Evolutionary conservation across 1,140 invertebrate species (phyloP).

Genomic region (Nephila pilipes): DNA sequence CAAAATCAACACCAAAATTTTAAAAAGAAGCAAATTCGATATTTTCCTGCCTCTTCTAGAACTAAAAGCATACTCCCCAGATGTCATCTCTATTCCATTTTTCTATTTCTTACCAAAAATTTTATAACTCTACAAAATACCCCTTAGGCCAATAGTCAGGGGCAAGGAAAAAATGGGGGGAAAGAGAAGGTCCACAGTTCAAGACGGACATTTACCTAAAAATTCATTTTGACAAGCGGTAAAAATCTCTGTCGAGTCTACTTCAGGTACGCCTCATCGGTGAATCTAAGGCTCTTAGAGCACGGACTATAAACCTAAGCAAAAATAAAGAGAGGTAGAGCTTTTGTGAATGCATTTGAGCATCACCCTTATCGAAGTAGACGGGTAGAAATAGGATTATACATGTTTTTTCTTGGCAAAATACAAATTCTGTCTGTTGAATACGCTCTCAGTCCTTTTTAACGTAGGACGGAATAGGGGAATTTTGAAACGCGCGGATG

Average conservation of each 20-base stretch:
- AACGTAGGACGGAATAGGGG: too few relatives aligned
- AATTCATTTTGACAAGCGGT: constrained; percentile 5
- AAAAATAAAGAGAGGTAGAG: neutral
- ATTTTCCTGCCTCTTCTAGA: too few relatives aligned
- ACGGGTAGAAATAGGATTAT: neutral
- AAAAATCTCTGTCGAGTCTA: constrained; percentile 32
- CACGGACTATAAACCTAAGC: neutral
- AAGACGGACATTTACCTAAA: neutral
- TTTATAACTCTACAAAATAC: too few relatives aligned
- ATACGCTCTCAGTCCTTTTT: neutral
- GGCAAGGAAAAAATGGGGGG: too few relatives aligned
- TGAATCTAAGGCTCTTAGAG: neutral
- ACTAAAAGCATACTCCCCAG: too few relatives aligned
- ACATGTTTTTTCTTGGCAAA: neutral
- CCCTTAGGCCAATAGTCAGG: neutral
- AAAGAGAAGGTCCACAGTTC: neutral
- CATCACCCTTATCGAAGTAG: neutral
- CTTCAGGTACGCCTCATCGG: neutral
- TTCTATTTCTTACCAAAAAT: too few relatives aligned
- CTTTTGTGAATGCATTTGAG: too few relatives aligned
- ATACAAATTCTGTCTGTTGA: neutral
- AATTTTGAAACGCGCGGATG: too few relatives aligned
- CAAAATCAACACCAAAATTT: too few relatives aligned
- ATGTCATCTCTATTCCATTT: too few relatives aligned
- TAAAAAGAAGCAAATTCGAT: too few relatives aligned